Evolutionary conservation across 2,113 vertebrate genomes (phyloP), one percentile per base, ranked within the genome.

Genomic region (Arvicanthis niloticus): DNA sequence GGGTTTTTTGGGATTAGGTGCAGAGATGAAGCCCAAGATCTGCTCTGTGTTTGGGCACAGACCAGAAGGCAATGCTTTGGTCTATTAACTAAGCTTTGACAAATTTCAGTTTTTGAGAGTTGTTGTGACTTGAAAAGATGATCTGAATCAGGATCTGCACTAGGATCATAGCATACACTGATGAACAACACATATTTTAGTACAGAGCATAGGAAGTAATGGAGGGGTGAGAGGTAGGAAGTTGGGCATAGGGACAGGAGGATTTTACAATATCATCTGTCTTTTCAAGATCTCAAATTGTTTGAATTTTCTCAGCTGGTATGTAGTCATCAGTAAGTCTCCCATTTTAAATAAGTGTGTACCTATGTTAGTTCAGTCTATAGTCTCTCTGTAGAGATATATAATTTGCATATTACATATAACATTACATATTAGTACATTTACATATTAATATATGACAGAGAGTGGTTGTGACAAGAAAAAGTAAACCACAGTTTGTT

Each of bases 381-480:
- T 51, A 90, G 65, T 21, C 77, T 95, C 65, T 84, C 92, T 97
- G 10, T 94, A 96, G 96, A 93, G 96, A 65, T 42, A 84, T 24
- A 40, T 89, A 86, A 96, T 97, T 97, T 95, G 93, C 65, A 72
- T 91, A 87, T 91, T 53, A 97, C n/a, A 42, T 42, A 42, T 75
- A 42, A 24, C 9, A 75, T 72, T 60, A 97, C 45, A 48, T 16
- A 12, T 31, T 24, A 75, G n/a, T 11, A 24, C 21, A 96, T 97
- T 96, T 93, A 91, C 62, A 70, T 91, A 86, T 91, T 62, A 96
- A 53, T 29, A 94, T 94, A 88, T 89, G 93, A 58, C 67, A 97
- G 95, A 97, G 92, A 45, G 51, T 89, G 40, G 15, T 93, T 97
- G 77, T 92, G 78, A 95, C 45, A 65, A 34, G 31, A 70, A 45